Base-by-base conservation (phyloP, 2,113 vertebrate genomes). In the Chitala chitala region DNA sequence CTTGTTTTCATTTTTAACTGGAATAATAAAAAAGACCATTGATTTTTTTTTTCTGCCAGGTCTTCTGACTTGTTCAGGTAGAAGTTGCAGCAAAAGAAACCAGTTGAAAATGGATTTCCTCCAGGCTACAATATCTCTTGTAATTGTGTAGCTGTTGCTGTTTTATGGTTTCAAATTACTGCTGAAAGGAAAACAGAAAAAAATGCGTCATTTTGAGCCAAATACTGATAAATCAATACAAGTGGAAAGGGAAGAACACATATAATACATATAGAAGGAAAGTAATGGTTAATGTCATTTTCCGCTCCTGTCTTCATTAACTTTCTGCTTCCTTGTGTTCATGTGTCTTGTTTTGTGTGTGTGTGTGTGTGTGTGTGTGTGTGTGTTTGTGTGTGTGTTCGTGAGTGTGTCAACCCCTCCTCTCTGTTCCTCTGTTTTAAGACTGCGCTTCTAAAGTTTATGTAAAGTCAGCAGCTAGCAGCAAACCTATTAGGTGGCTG, bases 401-500 rank as follows among this genome's bases (percentile, higher is more conserved):
- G 55, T 58, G 54, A 46, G 40, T 58, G 24, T 26, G 15, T 29
- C 1, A 15, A 33, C 26, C 20, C 42, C 10, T 15, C 22, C n/a
- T 26, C 20, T 68, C 33, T 68, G 24, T 12, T 51, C 22, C 12
- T 72, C 20, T n/a, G 20, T 69, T 69, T 26, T 36, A 17, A 22
- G 20, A n/a, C 42, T 44, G 54, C n/a, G 55, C 31, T 46, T 73
- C 69, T 59, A 10, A 33, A 20, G 33, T 38, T 38, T 61, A 24
- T 51, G 38, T 29, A 50, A 61, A 69, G 24, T 31, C 63, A 50
- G 71, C 54, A 50, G 29, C 38, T 69, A 58, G 53, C 33, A 42
- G 26, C 53, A 51, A 69, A 75, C 51, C 72, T 71, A 82, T 78
- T 76, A 78, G 33, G 61, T 42, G 36, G 24, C 78, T 83, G 82